These are phyloP conservation scores for Phaethornis superciliosus DNA, from an alignment of 2,113 vertebrate genomes.

Conservation along the genomic window DNA sequence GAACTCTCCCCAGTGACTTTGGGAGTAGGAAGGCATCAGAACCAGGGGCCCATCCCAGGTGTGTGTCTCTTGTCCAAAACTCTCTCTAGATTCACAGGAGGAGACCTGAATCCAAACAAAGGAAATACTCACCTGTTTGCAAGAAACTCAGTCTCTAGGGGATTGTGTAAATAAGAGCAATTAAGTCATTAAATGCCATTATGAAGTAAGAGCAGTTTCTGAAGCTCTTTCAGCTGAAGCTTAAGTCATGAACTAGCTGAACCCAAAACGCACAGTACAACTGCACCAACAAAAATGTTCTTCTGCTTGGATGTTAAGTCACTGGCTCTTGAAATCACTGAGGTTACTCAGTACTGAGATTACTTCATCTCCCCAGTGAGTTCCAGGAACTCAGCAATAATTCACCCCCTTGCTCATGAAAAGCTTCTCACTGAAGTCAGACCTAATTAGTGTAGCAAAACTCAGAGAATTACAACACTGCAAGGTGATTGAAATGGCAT, in stretches of 20 bases:
- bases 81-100: background rate
- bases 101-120: background rate
- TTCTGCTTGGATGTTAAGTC: background rate
- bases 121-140: background rate
- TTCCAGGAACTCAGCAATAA: slow-evolving; percentile 24
- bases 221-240: background rate
- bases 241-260: background rate
- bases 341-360: background rate
- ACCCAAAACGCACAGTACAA: background rate
- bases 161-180: background rate
- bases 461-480: slow-evolving; percentile 51
- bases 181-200: background rate
- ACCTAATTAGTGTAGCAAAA: slow-evolving; percentile 47
- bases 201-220: background rate
- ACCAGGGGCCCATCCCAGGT: background rate
- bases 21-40: background rate
- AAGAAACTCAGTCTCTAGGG: background rate
- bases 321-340: background rate
- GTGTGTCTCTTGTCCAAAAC: background rate
- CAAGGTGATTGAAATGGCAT: slow-evolving; percentile 60
- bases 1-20: background rate
- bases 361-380: slow-evolving; percentile 10
- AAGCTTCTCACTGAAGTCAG: slow-evolving; percentile 30
- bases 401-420: slow-evolving; percentile 31
- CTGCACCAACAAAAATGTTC: background rate